Percentiles rank a stretch among this genome's conserved stretches.
These are phyloP conservation scores for Rhinoderma darwinii DNA, from an alignment of 2,113 vertebrate genomes.

Conservation along the genomic window DNA sequence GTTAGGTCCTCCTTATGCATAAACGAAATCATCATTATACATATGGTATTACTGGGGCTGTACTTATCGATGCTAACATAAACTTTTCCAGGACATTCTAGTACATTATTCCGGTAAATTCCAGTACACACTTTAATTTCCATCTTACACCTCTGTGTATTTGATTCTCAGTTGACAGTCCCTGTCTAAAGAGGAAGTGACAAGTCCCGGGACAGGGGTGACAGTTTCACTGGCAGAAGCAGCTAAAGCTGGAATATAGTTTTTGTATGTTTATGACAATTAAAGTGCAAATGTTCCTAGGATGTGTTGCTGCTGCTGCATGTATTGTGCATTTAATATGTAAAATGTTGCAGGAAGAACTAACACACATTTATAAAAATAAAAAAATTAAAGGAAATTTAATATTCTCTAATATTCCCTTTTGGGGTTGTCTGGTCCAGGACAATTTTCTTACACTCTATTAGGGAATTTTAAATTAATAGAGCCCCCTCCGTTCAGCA, in stretches of 20 bases:
- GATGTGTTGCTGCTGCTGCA: neutral
- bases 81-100: neutral
- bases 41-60: neutral
- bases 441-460: too few species aligned
- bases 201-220: slow-evolving; percentile 1
- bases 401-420: too few species aligned
- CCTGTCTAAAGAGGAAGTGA: slow-evolving; percentile 41
- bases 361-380: too few species aligned
- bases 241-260: neutral
- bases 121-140: neutral
- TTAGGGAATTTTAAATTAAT: too few species aligned
- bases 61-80: neutral
- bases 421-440: too few species aligned
- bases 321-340: neutral
- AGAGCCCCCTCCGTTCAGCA: too few species aligned
- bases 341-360: too few species aligned
- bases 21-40: too few species aligned
- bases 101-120: neutral
- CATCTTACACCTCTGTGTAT: neutral
- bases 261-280: neutral
- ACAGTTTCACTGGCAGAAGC: slow-evolving; percentile 15
- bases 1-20: too few species aligned
- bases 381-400: too few species aligned
- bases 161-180: slow-evolving; percentile 24
- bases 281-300: neutral